Evolutionary conservation across 2,113 vertebrate species (phyloP).

Genomic region (Silurus glanis): DNA sequence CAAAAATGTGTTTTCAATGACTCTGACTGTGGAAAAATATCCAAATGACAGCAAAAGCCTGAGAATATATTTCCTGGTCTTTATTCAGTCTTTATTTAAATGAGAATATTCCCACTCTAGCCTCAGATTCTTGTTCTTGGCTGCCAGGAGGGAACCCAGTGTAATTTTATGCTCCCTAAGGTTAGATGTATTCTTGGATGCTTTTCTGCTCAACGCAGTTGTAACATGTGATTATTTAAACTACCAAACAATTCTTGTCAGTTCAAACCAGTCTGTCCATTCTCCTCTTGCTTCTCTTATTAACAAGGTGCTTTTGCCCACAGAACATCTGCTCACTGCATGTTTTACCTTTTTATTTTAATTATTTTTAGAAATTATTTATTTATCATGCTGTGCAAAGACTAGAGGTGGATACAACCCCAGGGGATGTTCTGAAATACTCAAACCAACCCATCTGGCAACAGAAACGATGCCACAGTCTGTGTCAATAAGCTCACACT

Average conservation of each 20-base stretch:
- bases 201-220: background rate
- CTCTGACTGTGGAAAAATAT: background rate
- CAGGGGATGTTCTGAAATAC: background rate
- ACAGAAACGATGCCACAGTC: background rate
- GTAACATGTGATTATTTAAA: background rate
- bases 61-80: background rate
- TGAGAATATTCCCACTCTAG: background rate
- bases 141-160: background rate
- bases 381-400: background rate
- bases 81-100: background rate
- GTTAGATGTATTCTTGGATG: background rate
- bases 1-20: background rate
- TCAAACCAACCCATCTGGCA: background rate
- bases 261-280: background rate
- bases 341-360: background rate
- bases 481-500: background rate
- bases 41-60: background rate
- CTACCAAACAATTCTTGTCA: background rate
- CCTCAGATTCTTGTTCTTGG: background rate
- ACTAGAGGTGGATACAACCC: background rate
- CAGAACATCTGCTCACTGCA: background rate
- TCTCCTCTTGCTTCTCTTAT: background rate
- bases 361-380: too few species aligned
- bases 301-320: background rate
- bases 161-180: background rate